Base-by-base conservation (phyloP, 2,888 invertebrate genomes). In the Cenopis cana region DNA sequence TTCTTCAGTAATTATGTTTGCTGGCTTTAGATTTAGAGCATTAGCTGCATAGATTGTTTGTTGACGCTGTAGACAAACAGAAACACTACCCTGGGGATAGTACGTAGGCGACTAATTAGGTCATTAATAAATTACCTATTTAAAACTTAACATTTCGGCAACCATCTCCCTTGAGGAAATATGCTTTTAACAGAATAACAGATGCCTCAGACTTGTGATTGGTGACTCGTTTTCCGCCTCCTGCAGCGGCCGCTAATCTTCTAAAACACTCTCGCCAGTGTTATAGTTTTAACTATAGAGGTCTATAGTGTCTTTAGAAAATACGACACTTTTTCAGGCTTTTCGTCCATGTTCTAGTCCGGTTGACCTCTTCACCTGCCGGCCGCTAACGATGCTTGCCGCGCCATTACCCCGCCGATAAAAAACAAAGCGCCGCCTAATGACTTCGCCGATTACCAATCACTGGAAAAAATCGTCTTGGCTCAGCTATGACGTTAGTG, bases 381-480 rank as follows among this genome's bases (percentile, higher is more conserved):
- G 52, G 38, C 33, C 73, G 74, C 77, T 79, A 81, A 80, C 78
- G 81, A 82, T 78, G 79, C 72, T 78, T 80, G 74, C 75, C 83
- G 79, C 82, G 75, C 79, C 84, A 84, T 84, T 84, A 82, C 77
- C 74, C 77, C 76, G 72, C 65, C 75, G 74, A 78, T 79, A 81
- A 81, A 83, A 83, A 83, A 83, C 81, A 83, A 82, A 79, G 79
- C 77, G 73, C 36, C 72, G 73, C 76, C 81, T 84, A 84, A 84
- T 82, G 83, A 82, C 79, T 77, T 79, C 68, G 74, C 77, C 83
- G 82, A 84, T 83, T 83, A 82, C 84, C 83, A 78, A 84, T 83
- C 80, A 79, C 77, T 74, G 74, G 79, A 77, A 83, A 82, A 84
- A 83, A 80, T 77, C 75, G 76, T 60, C 74, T 71, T 66, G 68